phyloP scores from a whole-genome alignment of 2,888 invertebrate species.

The Nomada hirtipes region DNA sequence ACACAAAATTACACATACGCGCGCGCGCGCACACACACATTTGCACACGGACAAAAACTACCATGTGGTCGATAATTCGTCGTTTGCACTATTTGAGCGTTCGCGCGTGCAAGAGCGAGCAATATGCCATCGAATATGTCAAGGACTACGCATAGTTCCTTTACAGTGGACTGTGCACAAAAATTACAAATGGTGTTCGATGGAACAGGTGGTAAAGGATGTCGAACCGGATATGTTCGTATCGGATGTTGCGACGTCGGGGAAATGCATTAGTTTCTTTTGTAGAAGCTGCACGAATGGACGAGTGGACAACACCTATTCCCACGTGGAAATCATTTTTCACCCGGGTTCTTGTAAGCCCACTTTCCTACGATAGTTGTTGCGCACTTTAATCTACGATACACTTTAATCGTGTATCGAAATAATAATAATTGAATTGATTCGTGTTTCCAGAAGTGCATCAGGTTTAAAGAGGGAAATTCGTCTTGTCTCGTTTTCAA shows the following conservation, averaged over 20 bases:
- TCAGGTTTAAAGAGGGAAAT: too few relatives aligned
- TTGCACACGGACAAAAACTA: constrained; percentile 13
- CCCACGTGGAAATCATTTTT: too few relatives aligned
- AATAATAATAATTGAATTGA: too few relatives aligned
- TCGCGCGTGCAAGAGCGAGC: constrained; percentile 55
- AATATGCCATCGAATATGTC: constrained; percentile 56
- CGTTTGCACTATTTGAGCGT: constrained; percentile 63
- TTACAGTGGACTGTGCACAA: constrained; percentile 15
- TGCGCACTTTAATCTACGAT: too few relatives aligned
- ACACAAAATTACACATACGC: background rate
- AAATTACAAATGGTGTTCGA: background rate
- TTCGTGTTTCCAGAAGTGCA: too few relatives aligned
- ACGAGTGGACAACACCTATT: too few relatives aligned
- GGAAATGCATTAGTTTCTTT: background rate
- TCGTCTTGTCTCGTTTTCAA: too few relatives aligned
- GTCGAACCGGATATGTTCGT: background rate
- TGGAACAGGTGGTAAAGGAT: background rate
- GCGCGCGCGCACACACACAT: too few relatives aligned
- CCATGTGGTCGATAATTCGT: constrained; percentile 55
- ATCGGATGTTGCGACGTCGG: too few relatives aligned
- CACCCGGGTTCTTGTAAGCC: too few relatives aligned
- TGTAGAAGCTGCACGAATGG: background rate
- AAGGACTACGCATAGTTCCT: constrained; percentile 49
- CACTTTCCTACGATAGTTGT: too few relatives aligned
- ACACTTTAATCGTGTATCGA: too few relatives aligned